These are phyloP conservation scores for Paracentrotus lividus DNA, from an alignment of 53 echinoderm and acorn worm genomes.

Conservation along the genomic window DNA sequence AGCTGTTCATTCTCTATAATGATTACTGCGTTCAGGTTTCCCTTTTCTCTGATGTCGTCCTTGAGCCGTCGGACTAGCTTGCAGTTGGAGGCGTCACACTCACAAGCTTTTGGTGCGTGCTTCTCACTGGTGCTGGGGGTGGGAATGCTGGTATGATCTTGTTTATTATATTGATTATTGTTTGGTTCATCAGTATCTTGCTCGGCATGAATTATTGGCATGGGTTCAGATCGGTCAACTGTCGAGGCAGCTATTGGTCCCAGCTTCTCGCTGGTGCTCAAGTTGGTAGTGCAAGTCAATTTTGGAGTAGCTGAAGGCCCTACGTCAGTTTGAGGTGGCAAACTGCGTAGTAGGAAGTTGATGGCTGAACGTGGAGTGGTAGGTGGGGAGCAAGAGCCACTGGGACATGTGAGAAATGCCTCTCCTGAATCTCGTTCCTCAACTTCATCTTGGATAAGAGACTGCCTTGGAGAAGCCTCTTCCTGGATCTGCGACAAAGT, in stretches of 20 bases:
- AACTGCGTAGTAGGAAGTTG: background rate
- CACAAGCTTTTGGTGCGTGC: background rate
- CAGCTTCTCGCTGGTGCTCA: background rate
- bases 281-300: background rate
- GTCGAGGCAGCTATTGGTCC: background rate
- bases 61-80: background rate
- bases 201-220: too few relatives aligned
- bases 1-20: constrained; percentile 8
- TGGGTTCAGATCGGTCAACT: background rate
- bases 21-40: background rate
- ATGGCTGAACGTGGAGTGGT: background rate
- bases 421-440: background rate
- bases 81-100: background rate
- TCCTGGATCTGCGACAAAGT: background rate
- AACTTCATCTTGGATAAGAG: too few relatives aligned
- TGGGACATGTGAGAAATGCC: background rate
- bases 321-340: background rate
- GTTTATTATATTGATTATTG: too few relatives aligned
- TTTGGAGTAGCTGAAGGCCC: background rate
- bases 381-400: background rate
- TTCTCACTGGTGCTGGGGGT: background rate
- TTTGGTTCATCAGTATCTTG: too few relatives aligned
- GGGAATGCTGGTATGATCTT: too few relatives aligned
- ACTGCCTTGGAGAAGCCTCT: too few relatives aligned
- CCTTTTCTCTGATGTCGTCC: too few relatives aligned